Base-by-base conservation (phyloP, 2,888 invertebrate species). In the Adelognathus sp. region DNA sequence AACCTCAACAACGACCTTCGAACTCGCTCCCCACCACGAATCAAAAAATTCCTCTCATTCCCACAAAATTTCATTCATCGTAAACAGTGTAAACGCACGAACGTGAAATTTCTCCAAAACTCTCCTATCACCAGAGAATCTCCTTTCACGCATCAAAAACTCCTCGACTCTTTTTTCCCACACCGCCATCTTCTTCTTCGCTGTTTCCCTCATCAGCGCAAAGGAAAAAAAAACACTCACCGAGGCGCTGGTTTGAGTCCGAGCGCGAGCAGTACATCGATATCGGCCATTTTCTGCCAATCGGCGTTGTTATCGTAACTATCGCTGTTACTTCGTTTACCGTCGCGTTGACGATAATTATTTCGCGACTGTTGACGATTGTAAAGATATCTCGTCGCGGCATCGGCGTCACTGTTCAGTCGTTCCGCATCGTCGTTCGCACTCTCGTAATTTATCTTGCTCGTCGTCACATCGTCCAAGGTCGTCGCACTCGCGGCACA, bases 231-330 rank as follows among this genome's bases (percentile, higher is more conserved):
- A 18, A 16, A 41, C 39, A 90, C 91, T 91, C 87, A 91, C 91
- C 90, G 84, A 71, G 84, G 82, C 69, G 91, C 90, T 50, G 93
- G 94, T 81, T 93, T 92, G 52, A 94, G 90, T 16, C 93, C 94
- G 31, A 94, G 92, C 44, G 93, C 94, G 61, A 93, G 88, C 60
- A 93, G 90, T 54, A 94, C 92, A 79, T 93, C 93, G 85, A 93
- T 92, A 77, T 89, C 90, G 82, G 86, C 83, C 86, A 87, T 88
- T 82, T 86, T 87, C 82, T 85, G 86, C 69, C 88, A 87, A 75
- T 80, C 74, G 44, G 64, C 71, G 79, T 83, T 61, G 79, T 83
- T 61, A 76, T 84, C 81, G 83, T 71, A 75, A 31, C 27, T 77
- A 44, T 24, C 56, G 54, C 39, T 50, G 80, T 71, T 75, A 46